Evolutionary conservation across 1,140 invertebrate genomes (phyloP), one percentile per base, ranked within the genome.

Genomic region (Goniozus legneri): DNA sequence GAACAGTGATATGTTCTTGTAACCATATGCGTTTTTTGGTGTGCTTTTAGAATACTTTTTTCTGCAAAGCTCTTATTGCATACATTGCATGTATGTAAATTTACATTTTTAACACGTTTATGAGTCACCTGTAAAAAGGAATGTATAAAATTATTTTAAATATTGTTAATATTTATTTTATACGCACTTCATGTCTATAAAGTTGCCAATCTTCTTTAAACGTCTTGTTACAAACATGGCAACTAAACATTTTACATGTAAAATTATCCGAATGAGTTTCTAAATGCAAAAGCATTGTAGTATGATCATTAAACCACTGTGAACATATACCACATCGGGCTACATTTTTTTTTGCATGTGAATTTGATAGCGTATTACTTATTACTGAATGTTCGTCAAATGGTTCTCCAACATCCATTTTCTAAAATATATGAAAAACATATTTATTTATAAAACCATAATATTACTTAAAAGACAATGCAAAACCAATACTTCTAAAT

Each of bases 161-260:
- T 32, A 6, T 21, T 36, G 12, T 44, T 44, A 34, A 8, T 42
- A 37, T 15, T 36, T 21, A 19, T 18, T 30, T 2, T 36, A 18
- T 13, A 32, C 19, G 40, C 40, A 69, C 66, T 37, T 69, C 65
- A 32, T 71, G 68, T 46, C 64, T 66, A 1, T 52, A 54, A 18
- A 71, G 22, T 44, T 64, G 66, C 55, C 65, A 68, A 16, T 71
- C 67, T 42, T 71, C 68, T 15, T 64, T 67, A 15, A 71, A 69
- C 7, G 60, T 62, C 41, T 69, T 69, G 39, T 62, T 67, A 50
- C 68, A 71, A 4, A 56, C 33, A 8, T 44, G 47, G 42, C 66
- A 69, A 8, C 18, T 46, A 19, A 60, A 69, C 34, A 22, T 67
- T 31, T 67, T 66, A 18, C 49, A 43, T 1, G 42, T 47, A 15